Base-by-base conservation (phyloP, 2,888 invertebrate genomes). In the Polydrusus tereticollis region DNA sequence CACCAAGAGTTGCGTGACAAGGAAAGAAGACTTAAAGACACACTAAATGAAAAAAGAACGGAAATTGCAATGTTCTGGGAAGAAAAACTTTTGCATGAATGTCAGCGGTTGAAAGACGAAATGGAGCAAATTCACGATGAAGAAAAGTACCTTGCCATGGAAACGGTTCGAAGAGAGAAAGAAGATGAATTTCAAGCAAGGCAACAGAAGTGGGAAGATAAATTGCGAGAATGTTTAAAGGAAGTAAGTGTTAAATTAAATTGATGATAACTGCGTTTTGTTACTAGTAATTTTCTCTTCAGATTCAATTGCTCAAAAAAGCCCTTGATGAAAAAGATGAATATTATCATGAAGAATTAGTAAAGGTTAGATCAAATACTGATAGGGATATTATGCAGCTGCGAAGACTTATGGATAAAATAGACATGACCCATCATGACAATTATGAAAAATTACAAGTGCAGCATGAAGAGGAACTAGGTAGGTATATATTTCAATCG, bases 351-450 rank as follows among this genome's bases (percentile, higher is more conserved):
- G 83, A 83, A 52, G 91, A 90, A 65, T 84, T 92, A 55, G 86
- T 89, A 0, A 88, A 88, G 57, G 88, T 89, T 0, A 88, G 90
- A 82, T 89, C 91, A 70, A 89, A 89, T 75, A 90, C 92, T 0
- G 93, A 93, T 83, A 88, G 90, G 84, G 91, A 92, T 80, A 86
- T 91, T 55, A 85, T 92, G 81, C 93, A 94, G 80, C 87, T 93
- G 60, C 86, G 94, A 55, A 87, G 90, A 77, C 88, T 93, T 67
- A 87, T 94, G 82, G 90, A 92, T 81, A 92, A 92, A 84, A 89
- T 93, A 67, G 93, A 93, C 80, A 91, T 92, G 84, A 88, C 88
- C 6, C 92, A 94, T 83, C 91, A 92, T 55, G 92, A 92, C 74
- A 90, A 91, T 78, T 87, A 92, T 7, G 93, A 94, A 75, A 89